Conservation (phyloP, 2,888 invertebrate species). For the Bruchidius siliquastri region DNA sequence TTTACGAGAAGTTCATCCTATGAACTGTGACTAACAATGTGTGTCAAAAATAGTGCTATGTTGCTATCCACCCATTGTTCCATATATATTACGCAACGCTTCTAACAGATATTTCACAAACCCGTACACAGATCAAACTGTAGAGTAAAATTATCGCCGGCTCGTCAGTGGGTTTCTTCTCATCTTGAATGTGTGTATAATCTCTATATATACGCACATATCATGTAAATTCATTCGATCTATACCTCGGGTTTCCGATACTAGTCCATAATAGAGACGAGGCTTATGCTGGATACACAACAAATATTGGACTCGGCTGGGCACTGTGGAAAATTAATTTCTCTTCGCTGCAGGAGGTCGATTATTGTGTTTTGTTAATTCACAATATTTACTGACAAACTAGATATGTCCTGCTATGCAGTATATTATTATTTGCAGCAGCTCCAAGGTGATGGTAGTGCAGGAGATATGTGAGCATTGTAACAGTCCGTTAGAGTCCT, state of each 20-base stretch:
- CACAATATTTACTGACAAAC: background rate
- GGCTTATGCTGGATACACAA: background rate
- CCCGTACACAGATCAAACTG: too few species aligned
- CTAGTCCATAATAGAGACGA: background rate
- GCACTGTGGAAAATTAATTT: background rate
- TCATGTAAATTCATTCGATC: background rate
- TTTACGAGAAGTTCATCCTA: too few species aligned
- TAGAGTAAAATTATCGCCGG: too few species aligned
- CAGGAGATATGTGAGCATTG: background rate
- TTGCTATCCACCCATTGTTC: too few species aligned
- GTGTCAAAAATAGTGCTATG: too few species aligned
- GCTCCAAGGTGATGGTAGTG: background rate
- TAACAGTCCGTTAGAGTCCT: background rate
- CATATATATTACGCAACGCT: too few species aligned
- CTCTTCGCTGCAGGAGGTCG: background rate
- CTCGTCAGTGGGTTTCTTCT: too few species aligned
- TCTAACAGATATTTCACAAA: too few species aligned
- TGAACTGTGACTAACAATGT: too few species aligned
- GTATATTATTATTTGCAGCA: background rate
- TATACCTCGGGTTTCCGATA: background rate
- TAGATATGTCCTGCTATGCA: background rate
- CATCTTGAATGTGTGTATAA: background rate
- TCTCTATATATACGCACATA: background rate
- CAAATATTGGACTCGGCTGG: background rate
- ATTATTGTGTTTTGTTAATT: background rate